Conservation (phyloP, 92 coral and sea anemone genomes). For the Meandrina meandrites region DNA sequence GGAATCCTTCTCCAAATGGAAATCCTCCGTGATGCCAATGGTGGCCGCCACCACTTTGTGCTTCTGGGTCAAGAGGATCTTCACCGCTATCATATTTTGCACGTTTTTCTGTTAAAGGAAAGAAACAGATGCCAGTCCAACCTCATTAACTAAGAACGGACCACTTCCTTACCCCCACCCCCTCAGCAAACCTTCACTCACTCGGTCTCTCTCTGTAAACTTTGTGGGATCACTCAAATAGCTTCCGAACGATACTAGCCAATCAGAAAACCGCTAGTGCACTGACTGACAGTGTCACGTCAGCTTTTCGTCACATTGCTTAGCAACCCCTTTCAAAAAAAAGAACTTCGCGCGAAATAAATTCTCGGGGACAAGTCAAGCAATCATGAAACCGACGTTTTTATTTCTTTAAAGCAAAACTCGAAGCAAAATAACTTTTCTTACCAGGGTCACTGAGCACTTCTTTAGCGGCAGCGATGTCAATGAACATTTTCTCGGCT, state of each 20-base stretch:
- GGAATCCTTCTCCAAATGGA: conserved; percentile 95
- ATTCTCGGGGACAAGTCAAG: neutral
- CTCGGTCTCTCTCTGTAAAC: neutral
- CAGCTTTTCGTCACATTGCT: neutral
- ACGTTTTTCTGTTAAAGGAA: conserved; percentile 77
- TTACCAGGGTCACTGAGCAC: conserved; percentile 94
- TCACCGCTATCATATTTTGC: conserved; percentile 95
- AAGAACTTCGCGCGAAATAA: neutral
- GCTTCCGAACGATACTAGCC: neutral
- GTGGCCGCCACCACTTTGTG: conserved; percentile 89
- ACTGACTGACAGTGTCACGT: neutral
- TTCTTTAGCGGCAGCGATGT: conserved; percentile 97
- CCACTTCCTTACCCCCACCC: neutral
- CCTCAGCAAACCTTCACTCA: neutral
- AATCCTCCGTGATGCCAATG: conserved; percentile 90
- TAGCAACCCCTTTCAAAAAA: neutral
- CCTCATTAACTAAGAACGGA: neutral
- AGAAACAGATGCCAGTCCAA: no score
- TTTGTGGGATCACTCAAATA: neutral
- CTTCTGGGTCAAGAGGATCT: conserved; percentile 98
- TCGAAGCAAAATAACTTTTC: neutral
- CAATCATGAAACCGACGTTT: neutral
- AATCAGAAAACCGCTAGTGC: neutral
- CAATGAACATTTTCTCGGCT: conserved; percentile 96
- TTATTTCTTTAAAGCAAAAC: neutral